These are phyloP conservation scores for Melipona quadrifasciata DNA, from an alignment of 1,140 invertebrate genomes.

Conservation along the genomic window DNA sequence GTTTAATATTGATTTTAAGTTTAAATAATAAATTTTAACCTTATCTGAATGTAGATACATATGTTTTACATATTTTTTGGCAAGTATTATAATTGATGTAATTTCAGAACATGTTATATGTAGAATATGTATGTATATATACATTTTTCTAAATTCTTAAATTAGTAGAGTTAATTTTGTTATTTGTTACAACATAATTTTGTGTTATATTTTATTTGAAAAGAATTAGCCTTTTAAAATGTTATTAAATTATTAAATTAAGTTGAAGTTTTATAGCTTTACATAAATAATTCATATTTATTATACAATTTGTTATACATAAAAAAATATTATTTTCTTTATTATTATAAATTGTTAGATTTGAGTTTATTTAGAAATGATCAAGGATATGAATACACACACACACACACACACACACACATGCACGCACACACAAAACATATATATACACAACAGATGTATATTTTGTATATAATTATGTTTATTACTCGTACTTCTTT, in stretches of 20 bases:
- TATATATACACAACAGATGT: not conserved
- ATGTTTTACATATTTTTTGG: not conserved
- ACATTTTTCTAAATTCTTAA: not conserved
- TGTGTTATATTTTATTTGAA: not conserved
- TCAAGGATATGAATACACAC: not conserved
- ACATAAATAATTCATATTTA: not conserved
- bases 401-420: not conserved
- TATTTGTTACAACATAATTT: not conserved
- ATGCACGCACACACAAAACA: too few relatives aligned
- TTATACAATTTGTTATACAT: not conserved
- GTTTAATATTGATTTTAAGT: not conserved
- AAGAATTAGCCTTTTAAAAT: not conserved
- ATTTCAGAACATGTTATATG: not conserved
- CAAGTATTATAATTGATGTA: not conserved
- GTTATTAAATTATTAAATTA: conserved; percentile 1
- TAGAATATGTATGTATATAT: too few relatives aligned
- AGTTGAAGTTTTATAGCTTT: not conserved
- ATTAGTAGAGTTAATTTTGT: not conserved
- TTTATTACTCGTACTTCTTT: not conserved
- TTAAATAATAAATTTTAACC: not conserved
- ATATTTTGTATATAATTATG: not conserved
- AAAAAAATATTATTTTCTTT: not conserved
- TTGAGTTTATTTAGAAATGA: not conserved
- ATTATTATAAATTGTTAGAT: not conserved
- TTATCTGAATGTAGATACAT: not conserved